Conservation (phyloP, 1,140 invertebrate genomes). For the Lamellibrachia luymesi region DNA sequence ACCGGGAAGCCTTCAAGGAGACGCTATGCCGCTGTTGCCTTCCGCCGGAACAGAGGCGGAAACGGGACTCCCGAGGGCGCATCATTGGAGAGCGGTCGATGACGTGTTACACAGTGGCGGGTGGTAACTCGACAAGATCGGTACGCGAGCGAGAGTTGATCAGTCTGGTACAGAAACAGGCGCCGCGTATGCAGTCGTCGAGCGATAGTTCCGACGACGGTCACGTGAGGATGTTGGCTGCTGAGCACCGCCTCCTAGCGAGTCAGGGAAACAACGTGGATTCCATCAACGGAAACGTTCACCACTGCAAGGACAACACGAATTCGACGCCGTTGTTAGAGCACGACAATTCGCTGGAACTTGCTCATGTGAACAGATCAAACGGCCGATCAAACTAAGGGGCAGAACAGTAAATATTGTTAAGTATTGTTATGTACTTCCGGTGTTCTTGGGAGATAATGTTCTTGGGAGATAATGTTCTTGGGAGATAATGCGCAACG, state of each 20-base stretch:
- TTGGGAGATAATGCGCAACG: background rate
- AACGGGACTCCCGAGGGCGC: background rate
- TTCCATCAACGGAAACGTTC: background rate
- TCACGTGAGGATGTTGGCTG: background rate
- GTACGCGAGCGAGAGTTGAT: background rate
- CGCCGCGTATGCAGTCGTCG: background rate
- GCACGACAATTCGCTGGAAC: background rate
- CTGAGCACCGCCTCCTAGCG: background rate
- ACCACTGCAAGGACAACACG: background rate
- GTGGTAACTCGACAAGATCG: background rate
- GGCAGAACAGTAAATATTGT: background rate
- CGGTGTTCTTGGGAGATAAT: background rate
- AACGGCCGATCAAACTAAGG: background rate
- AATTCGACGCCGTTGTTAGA: background rate
- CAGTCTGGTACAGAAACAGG: background rate
- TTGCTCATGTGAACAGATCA: background rate
- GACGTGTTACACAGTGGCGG: background rate
- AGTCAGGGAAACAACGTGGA: background rate
- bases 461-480: too few species aligned
- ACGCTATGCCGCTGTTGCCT: slow-evolving; percentile 38
- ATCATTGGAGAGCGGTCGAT: background rate
- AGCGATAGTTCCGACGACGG: background rate
- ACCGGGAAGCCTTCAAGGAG: slow-evolving; percentile 60
- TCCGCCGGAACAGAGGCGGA: background rate
- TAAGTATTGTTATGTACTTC: background rate